Base-by-base conservation (phyloP, 2,888 invertebrate species). In the Seladonia tumulorum region DNA sequence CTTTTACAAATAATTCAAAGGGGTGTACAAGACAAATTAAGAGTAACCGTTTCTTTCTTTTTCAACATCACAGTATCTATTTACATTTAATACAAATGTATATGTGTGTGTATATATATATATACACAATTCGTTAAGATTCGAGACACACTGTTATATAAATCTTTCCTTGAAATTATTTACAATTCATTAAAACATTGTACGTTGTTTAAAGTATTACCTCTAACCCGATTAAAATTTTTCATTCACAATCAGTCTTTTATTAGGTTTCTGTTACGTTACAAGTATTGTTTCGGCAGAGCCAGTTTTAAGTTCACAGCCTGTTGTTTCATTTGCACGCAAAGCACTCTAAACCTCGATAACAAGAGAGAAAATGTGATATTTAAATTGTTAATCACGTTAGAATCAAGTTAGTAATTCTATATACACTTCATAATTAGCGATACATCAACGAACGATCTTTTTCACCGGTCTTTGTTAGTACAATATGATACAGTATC, bases 201-300 rank as follows among this genome's bases (percentile, higher is more conserved):
- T 68, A 57, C 29, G 12, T 3, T 42, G n/a, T 57, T 81, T 7
- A 14, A 47, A 35, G 47, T 35, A 74, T 53, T 66, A 5, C n/a
- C 47, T n/a, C 16, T 70, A n/a, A 8, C 76, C 45, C 35, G 25
- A 77, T 47, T 63, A 76, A 45, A 14, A 68, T 76, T 60, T 74
- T 82, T 60, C 18, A 10, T 76, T 86, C 86, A 82, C 18, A 14
- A 71, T 87, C 86, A 84, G 82, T 88, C 82, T 88, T 81, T 47
- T 70, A 49, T 42, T 71, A 35, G 71, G 57, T 47, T 66, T 60
- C 18, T 35, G 18, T 63, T 76, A 76, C 25, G 45, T 39, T 42
- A 72, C 29, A 60, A 60, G 29, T 39, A n/a, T 22, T 22, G 5
- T 14, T 49, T 45, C 1, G 29, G 12, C 49, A 71, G 45, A 63